Base-by-base conservation (phyloP, 2,113 vertebrate species). In the Mastomys coucha region DNA sequence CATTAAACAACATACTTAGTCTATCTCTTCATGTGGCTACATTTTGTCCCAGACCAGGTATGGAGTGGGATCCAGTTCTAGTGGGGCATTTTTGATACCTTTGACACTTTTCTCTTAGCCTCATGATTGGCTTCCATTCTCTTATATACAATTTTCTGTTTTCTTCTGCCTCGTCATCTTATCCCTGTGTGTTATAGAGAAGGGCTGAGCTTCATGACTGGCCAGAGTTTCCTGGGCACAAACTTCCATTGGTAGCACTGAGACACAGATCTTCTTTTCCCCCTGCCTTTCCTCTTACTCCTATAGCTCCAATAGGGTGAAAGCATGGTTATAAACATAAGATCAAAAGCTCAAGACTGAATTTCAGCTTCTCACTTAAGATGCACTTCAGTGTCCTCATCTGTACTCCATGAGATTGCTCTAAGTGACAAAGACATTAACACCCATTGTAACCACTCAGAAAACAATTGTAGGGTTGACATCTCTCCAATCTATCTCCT, bases 191-290 rank as follows among this genome's bases (percentile, higher is more conserved):
- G 6, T 80, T 80, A 9, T 19, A 76, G 93, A 73, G 42, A 31
- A 10, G 22, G 22, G 45, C 28, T 77, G 22, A 63, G 3, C 28
- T 82, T 86, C 51, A n/a, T 89, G 22, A 31, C 5, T 72, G 31
- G 11, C 14, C 26, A 56, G 73, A 42, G 49, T 10, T 49, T 19
- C 0, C 4, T 51, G 72, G 78, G 33, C 45, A 60, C 60, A 31
- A 42, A 4, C 0, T 86, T 56, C 88, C 42, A 0, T 1, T 11
- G 80, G 51, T n/a, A 45, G 31, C 24, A 11, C 14, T 0, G 11
- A 77, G 19, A 70, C 33, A 16, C 22, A 72, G 24, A 20, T 1
- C 28, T 76, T 42, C 17, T 26, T 92, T 76, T 9, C 45, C 16
- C 3, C 16, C 63, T 91, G 77, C 10, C 12, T 91, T 91, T 56